These are phyloP conservation scores for Artemisiospiza belli DNA, from an alignment of 2,113 vertebrate species.

Conservation along the genomic window DNA sequence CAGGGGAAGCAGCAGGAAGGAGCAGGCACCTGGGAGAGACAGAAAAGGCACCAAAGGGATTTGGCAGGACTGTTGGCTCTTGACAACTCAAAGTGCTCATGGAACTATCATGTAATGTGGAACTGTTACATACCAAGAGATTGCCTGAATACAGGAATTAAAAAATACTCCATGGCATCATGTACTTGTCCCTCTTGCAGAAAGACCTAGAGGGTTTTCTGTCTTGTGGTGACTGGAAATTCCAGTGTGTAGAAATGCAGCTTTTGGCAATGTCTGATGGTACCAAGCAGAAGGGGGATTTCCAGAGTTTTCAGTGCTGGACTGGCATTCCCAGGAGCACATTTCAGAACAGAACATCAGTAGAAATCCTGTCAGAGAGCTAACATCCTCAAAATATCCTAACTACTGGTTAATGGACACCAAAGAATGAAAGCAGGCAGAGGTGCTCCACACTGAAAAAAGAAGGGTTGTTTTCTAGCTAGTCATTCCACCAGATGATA, in stretches of 20 bases:
- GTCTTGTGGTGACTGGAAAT: background rate
- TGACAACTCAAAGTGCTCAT: background rate
- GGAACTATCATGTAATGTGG: slow-evolving; percentile 3
- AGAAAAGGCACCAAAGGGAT: slow-evolving; percentile 23
- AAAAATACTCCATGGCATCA: background rate
- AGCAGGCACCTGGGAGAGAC: slow-evolving; percentile 44
- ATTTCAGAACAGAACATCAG: background rate
- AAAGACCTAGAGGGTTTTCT: background rate
- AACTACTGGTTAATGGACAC: background rate
- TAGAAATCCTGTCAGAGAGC: background rate
- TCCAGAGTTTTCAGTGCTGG: background rate
- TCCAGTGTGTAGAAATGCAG: background rate
- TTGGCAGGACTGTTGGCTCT: slow-evolving; percentile 25
- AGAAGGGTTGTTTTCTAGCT: background rate
- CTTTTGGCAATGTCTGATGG: background rate
- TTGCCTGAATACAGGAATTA: background rate
- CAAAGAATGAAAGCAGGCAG: background rate
- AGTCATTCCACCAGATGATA: background rate
- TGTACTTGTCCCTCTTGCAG: background rate
- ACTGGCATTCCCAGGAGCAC: background rate
- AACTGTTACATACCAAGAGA: background rate
- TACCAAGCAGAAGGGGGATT: background rate
- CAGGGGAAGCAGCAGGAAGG: background rate
- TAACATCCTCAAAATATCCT: background rate
- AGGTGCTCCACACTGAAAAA: background rate